Conservation (phyloP, 2,888 invertebrate species). For the Sphaerophoria taeniata region DNA sequence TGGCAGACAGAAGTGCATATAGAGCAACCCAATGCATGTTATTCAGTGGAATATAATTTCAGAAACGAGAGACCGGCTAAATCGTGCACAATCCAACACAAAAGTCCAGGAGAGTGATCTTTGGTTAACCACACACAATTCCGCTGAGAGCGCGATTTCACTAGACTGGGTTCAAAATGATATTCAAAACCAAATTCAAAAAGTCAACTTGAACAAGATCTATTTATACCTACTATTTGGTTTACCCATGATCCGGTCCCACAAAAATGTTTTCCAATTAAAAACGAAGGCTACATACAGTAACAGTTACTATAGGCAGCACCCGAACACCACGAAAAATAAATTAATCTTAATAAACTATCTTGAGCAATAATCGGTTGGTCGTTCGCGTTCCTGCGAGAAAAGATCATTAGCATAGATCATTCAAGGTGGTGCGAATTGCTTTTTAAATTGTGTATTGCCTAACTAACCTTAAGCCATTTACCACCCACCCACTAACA, state of each 20-base stretch:
- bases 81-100: conserved; percentile 17
- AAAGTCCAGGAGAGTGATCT: conserved; percentile 2
- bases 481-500: conserved; percentile 15
- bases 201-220: not conserved
- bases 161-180: conserved; percentile 19
- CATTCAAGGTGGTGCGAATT: conserved; percentile 37
- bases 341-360: conserved; percentile 46
- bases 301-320: not conserved
- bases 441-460: conserved; percentile 39
- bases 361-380: conserved; percentile 25
- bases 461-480: conserved; percentile 38
- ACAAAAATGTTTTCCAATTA: conserved; percentile 45
- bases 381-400: not conserved
- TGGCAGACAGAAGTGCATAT: not conserved
- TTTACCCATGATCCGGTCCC: conserved; percentile 3
- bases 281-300: not conserved
- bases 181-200: conserved; percentile 16
- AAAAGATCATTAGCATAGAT: conserved; percentile 41
- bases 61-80: conserved; percentile 32
- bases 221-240: not conserved
- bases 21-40: conserved; percentile 16
- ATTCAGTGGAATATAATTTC: conserved; percentile 24
- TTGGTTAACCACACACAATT: conserved; percentile 31
- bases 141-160: conserved; percentile 18
- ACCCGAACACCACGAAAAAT: not conserved